Conservation (phyloP, 2,797 vertebrate genomes). For the Gastrophryne carolinensis region DNA sequence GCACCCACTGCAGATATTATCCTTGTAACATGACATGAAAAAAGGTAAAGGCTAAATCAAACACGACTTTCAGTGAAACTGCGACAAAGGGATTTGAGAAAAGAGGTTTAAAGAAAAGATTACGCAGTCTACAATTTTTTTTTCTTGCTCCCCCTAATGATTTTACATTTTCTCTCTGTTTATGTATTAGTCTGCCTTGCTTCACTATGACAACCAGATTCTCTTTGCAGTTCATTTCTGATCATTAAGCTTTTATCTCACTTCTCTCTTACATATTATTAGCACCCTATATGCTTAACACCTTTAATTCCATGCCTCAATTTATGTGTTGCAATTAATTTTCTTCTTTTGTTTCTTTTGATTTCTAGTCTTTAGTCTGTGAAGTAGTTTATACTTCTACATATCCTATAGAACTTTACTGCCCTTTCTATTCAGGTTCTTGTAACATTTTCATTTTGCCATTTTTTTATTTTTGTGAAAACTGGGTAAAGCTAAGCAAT, state of each 20-base stretch:
- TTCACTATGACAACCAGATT: slow-evolving; percentile 25
- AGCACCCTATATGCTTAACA: slow-evolving; percentile 21
- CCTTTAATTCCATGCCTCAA: background rate
- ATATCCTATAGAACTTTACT: background rate
- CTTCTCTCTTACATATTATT: slow-evolving; percentile 18
- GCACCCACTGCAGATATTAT: too few species aligned
- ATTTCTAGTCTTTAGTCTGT: too few species aligned
- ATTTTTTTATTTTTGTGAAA: too few species aligned
- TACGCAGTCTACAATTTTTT: slow-evolving; percentile 2
- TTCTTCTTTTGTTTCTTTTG: background rate
- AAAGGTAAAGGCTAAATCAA: background rate
- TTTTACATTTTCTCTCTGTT: background rate
- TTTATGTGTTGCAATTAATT: background rate
- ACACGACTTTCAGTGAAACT: background rate
- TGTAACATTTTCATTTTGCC: too few species aligned
- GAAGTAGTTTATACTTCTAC: background rate
- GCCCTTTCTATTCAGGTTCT: background rate
- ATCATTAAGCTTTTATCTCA: slow-evolving; percentile 4
- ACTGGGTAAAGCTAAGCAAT: too few species aligned
- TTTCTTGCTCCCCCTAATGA: slow-evolving; percentile 12
- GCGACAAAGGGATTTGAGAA: background rate
- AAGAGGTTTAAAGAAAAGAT: background rate
- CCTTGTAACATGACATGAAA: background rate
- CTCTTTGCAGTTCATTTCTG: background rate
- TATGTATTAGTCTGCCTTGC: background rate